Conservation (phyloP, 1,140 invertebrate species). For the Zelostemma sp. region DNA sequence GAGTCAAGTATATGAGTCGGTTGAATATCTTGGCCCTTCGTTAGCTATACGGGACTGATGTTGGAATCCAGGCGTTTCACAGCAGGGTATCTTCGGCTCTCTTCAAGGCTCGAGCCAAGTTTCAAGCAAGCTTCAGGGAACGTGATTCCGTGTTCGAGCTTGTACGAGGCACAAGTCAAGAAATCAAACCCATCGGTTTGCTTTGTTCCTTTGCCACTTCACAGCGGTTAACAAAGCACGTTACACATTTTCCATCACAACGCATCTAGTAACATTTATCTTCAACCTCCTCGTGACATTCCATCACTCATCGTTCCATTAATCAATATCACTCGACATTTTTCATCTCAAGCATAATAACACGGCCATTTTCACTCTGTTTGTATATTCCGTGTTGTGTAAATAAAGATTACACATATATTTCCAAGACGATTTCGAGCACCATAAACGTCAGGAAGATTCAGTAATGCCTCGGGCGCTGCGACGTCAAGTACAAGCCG, state of each 20-base stretch:
- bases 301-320: conserved; percentile 14
- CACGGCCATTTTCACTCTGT: background rate
- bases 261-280: conserved; percentile 16
- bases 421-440: background rate
- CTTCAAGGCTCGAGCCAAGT: conserved; percentile 38
- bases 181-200: conserved; percentile 26
- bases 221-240: conserved; percentile 18
- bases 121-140: conserved; percentile 17
- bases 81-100: conserved; percentile 44
- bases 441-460: conserved; percentile 1
- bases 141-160: conserved; percentile 31
- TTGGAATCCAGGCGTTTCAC: conserved; percentile 45
- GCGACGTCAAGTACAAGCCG: background rate
- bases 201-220: conserved; percentile 22
- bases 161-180: conserved; percentile 30
- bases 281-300: conserved; percentile 9
- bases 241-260: conserved; percentile 22
- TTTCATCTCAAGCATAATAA: conserved; percentile 2
- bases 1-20: conserved; percentile 37
- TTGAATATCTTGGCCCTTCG: conserved; percentile 35
- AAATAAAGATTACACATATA: conserved; percentile 2
- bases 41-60: conserved; percentile 37
- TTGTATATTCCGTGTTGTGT: background rate
- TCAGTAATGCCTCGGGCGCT: background rate
- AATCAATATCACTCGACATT: background rate